A percentile compares a stretch with the other conserved stretches of the same genome.
phyloP scores from a whole-genome alignment of 1,140 invertebrate genomes.

The Drosophila grimshawi region DNA sequence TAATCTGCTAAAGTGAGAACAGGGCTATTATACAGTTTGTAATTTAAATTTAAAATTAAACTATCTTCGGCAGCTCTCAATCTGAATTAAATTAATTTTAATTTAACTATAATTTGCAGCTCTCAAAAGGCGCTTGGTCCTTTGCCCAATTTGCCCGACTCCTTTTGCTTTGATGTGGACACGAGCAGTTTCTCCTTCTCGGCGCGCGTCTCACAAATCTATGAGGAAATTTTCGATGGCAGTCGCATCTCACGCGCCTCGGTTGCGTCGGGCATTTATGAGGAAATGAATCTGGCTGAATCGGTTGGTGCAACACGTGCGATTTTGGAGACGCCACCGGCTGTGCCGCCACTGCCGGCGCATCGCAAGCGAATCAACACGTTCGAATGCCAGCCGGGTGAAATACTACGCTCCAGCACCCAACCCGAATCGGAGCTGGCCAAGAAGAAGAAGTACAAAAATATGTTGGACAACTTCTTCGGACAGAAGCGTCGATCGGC shows the following conservation, averaged over 20 bases:
- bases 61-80: no score
- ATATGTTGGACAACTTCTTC: constrained; percentile 77
- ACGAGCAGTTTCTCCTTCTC: constrained; percentile 57
- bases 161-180: constrained; percentile 52
- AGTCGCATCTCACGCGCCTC: constrained; percentile 75
- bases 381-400: constrained; percentile 57
- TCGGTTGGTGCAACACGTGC: constrained; percentile 18
- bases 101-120: constrained; percentile 11
- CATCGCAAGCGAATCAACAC: constrained; percentile 78
- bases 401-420: constrained; percentile 73
- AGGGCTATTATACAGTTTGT: no score
- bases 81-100: neutral
- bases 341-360: constrained; percentile 69
- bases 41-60: no score
- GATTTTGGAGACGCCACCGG: constrained; percentile 57
- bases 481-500: constrained; percentile 69
- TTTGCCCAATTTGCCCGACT: constrained; percentile 72
- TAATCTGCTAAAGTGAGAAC: no score
- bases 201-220: constrained; percentile 77
- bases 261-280: constrained; percentile 82
- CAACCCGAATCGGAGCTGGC: constrained; percentile 81
- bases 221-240: constrained; percentile 81
- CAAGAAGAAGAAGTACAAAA: constrained; percentile 81
- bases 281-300: constrained; percentile 76
- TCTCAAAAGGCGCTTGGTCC: constrained; percentile 54